These are phyloP conservation scores for Mormyrus lacerda DNA, from an alignment of 2,113 vertebrate genomes.

Conservation along the genomic window DNA sequence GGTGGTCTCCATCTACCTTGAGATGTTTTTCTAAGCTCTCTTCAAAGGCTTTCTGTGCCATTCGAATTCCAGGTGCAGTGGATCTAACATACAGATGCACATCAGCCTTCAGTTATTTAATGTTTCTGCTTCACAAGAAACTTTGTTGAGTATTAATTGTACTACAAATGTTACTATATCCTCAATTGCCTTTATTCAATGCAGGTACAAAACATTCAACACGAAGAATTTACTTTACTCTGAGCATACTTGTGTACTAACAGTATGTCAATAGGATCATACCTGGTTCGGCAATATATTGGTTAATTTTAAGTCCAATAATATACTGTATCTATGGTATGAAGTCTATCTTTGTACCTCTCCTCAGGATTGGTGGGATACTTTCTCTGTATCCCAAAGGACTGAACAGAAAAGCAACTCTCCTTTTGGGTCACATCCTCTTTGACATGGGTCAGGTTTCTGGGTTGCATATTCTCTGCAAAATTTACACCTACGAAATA, in stretches of 20 bases:
- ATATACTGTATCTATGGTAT: not conserved
- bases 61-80: slow-evolving; percentile 35
- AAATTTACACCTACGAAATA: slow-evolving; percentile 15
- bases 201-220: not conserved
- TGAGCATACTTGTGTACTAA: not conserved
- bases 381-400: slow-evolving; percentile 30
- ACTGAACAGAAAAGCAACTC: slow-evolving; percentile 23
- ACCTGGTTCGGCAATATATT: not conserved
- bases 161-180: not conserved
- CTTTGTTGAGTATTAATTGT: not conserved
- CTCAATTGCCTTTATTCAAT: not conserved
- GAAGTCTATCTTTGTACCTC: slow-evolving; percentile 32
- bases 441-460: slow-evolving; percentile 31
- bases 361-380: slow-evolving; percentile 35
- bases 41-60: slow-evolving; percentile 43
- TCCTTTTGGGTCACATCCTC: slow-evolving; percentile 35
- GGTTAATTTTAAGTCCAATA: not conserved
- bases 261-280: not conserved
- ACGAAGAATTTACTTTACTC: not conserved
- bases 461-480: slow-evolving; percentile 14
- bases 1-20: slow-evolving; percentile 32
- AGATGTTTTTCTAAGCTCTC: slow-evolving; percentile 45
- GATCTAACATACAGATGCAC: slow-evolving; percentile 27
- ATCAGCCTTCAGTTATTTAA: not conserved
- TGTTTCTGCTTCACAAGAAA: not conserved